Evolutionary conservation across 2,888 invertebrate genomes (phyloP), one percentile per base, ranked within the genome.

Genomic region (Autographa pulchrina): DNA sequence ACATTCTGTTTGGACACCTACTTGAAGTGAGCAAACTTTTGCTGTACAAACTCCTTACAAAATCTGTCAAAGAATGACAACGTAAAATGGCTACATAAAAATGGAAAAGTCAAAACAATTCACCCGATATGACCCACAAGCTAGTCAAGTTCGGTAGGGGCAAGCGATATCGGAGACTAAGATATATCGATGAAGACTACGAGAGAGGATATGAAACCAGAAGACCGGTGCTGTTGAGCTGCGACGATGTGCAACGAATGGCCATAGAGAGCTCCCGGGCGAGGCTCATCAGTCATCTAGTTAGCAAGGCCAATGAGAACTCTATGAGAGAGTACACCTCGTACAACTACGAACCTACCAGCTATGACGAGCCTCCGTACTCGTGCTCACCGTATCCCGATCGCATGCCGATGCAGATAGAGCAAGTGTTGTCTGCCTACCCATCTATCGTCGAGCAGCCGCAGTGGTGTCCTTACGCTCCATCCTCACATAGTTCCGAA

Each of bases 1-100:
- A 78, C 78, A 81, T 78, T 78, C 72, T 87, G 89, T 86, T 89
- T 88, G 85, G 84, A 89, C 85, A 85, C 82, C 82, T 80, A 84
- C 74, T 81, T 74, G 63, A 81, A 85, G 79, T 80, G 82, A 81
- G 66, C 78, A 81, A 80, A 85, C 88, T 85, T 82, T 83, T 82
- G 68, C 69, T 60, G 43, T 32, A 8, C 13, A 41, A 67, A 73
- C 83, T 81, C 63, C 75, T 77, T 61, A 61, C 16, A 62, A 43
- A 43, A 65, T 68, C 74, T 84, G 82, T 83, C 85, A 76, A 62
- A 52, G 59, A 62, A n/a, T 81, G 81, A 81, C 82, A 78, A 58
- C 69, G 70, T 63, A 64, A 80, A 69, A 86, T 85, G 85, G 75
- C 80, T 74, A 84, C 80, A 43, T 80, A 82, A 85, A 83, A 72